These are phyloP conservation scores for Psittacus erithacus DNA, from an alignment of 2,113 vertebrate species.

Conservation along the genomic window DNA sequence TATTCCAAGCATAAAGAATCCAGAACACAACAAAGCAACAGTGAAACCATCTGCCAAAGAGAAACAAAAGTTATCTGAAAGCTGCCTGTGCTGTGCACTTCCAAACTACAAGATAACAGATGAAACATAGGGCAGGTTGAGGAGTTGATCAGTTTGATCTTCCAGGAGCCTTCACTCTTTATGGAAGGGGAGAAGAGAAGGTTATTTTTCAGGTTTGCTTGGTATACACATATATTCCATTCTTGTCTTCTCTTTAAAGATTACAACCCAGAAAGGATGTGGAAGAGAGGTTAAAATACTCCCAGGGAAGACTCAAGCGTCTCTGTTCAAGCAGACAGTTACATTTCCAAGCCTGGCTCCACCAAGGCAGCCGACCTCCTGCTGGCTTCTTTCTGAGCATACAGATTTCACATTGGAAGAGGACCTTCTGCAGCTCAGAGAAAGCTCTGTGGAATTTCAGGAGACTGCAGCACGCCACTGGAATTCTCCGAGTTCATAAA, in stretches of 20 bases:
- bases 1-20: background rate
- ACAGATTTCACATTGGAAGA: background rate
- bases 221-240: background rate
- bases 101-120: accelerated
- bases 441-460: constrained; percentile 24
- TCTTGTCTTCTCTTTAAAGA: background rate
- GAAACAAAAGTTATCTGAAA: background rate
- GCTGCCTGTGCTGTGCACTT: background rate
- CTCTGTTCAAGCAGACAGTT: background rate
- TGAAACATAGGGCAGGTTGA: background rate
- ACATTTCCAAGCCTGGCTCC: constrained; percentile 18
- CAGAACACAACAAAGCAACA: background rate
- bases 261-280: background rate
- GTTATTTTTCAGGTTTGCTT: background rate
- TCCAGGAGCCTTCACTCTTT: background rate
- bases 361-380: constrained; percentile 58
- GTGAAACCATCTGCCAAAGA: background rate
- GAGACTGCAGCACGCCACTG: constrained; percentile 61
- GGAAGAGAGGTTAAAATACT: background rate
- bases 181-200: background rate
- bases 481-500: constrained; percentile 59
- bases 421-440: constrained; percentile 60
- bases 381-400: background rate
- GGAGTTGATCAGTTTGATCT: background rate
- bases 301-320: background rate